Conservation (phyloP, 2,113 vertebrate species). For the Caranx ignobilis region DNA sequence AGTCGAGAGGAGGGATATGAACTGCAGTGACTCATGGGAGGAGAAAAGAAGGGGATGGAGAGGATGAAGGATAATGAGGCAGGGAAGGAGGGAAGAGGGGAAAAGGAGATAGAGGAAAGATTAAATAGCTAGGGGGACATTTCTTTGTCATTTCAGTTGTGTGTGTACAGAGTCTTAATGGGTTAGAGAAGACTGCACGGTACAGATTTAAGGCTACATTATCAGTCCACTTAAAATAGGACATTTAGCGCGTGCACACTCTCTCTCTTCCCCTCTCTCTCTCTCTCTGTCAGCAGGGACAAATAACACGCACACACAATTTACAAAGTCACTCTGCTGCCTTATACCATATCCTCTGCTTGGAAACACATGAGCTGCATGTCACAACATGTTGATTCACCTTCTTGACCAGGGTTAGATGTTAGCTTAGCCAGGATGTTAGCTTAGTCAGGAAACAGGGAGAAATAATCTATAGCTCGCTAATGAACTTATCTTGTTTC, state of each 20-base stretch:
- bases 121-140: constrained; percentile 14
- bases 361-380: neutral
- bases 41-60: constrained; percentile 1
- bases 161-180: constrained; percentile 3
- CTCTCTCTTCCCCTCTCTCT: too few relatives aligned
- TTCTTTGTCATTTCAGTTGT: constrained; percentile 5
- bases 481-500: neutral
- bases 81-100: neutral
- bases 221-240: constrained; percentile 17
- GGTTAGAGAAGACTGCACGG: neutral
- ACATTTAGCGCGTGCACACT: neutral
- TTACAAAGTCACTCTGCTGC: neutral
- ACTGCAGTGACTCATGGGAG: neutral
- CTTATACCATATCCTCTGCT: neutral
- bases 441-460: neutral
- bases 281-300: neutral
- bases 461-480: neutral
- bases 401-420: neutral
- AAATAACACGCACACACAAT: constrained; percentile 6
- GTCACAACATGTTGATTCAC: neutral
- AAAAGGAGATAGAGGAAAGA: constrained; percentile 21
- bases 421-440: neutral
- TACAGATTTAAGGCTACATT: constrained; percentile 21
- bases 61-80: constrained; percentile 10
- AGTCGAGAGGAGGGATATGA: neutral